Percentiles rank a stretch among this genome's conserved stretches.
phyloP scores from a whole-genome alignment of 2,888 invertebrate species.

The Galerucella nymphaeae region DNA sequence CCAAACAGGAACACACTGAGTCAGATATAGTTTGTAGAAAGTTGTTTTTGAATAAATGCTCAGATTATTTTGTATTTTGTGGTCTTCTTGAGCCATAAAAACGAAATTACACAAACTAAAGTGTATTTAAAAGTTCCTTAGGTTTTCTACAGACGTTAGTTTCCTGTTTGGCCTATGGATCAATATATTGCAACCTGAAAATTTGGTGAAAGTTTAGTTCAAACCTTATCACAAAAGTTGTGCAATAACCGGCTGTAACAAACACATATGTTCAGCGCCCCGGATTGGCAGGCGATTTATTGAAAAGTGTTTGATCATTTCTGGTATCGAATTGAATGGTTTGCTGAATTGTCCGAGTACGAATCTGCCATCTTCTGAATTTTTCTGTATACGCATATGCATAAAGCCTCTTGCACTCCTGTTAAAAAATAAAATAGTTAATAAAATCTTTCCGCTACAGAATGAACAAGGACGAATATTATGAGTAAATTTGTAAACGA shows the following conservation, averaged over 20 bases:
- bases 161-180: conserved; percentile 6
- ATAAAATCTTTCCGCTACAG: not conserved
- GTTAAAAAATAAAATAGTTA: conserved; percentile 51
- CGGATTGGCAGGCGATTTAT: conserved; percentile 92
- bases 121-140: not conserved
- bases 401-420: conserved; percentile 96
- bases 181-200: conserved; percentile 37
- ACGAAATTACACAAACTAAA: not conserved
- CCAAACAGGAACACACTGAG: not conserved
- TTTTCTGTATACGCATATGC: conserved; percentile 94
- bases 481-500: too few species aligned
- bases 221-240: conserved; percentile 74
- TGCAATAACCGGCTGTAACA: conserved; percentile 90
- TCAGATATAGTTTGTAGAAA: too few species aligned
- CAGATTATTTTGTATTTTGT: too few species aligned
- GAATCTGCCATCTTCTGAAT: conserved; percentile 79
- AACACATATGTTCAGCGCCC: conserved; percentile 96
- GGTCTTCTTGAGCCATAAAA: not conserved
- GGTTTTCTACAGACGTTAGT: not conserved
- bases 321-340: conserved; percentile 92
- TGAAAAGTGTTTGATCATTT: conserved; percentile 94
- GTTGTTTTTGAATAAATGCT: too few species aligned
- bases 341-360: conserved; percentile 94
- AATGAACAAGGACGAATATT: too few species aligned
- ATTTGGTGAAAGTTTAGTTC: conserved; percentile 25